Conservation (phyloP, 2,888 invertebrate genomes). For the Netelia virgata region DNA sequence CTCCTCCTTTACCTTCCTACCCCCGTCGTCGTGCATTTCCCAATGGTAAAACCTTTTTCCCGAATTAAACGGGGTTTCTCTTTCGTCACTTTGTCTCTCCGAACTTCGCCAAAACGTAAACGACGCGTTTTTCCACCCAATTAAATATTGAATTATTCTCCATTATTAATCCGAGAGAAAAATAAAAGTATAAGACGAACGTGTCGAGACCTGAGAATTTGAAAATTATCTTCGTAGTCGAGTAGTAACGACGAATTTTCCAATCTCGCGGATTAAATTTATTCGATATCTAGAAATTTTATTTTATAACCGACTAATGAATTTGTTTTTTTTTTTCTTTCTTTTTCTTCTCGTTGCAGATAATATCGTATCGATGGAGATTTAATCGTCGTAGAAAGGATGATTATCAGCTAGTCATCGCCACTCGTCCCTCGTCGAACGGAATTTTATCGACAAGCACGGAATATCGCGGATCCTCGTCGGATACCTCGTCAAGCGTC, state of each 20-base stretch:
- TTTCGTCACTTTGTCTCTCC: no score
- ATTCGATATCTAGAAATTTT: no score
- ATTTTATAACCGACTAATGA: neutral
- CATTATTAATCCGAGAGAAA: no score
- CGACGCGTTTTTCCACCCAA: no score
- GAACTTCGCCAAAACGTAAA: no score
- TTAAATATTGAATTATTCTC: no score
- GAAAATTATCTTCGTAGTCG: no score
- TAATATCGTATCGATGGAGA: constrained; percentile 1
- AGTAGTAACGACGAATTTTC: no score
- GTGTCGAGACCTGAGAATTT: no score
- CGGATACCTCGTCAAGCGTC: constrained; percentile 15
- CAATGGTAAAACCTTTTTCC: constrained; percentile 31
- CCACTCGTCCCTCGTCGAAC: constrained; percentile 11
- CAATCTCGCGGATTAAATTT: no score
- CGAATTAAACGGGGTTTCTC: constrained; percentile 25
- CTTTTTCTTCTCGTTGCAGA: constrained; percentile 44
- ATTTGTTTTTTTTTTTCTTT: neutral
- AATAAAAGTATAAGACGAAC: no score
- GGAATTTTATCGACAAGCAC: constrained; percentile 3
- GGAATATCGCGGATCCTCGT: neutral
- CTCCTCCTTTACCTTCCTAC: neutral
- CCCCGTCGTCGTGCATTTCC: neutral
- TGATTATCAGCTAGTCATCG: constrained; percentile 55
- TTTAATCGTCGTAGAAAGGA: constrained; percentile 16